Base-by-base conservation (phyloP, 2,113 vertebrate species). In the Psephotus haematonotus region DNA sequence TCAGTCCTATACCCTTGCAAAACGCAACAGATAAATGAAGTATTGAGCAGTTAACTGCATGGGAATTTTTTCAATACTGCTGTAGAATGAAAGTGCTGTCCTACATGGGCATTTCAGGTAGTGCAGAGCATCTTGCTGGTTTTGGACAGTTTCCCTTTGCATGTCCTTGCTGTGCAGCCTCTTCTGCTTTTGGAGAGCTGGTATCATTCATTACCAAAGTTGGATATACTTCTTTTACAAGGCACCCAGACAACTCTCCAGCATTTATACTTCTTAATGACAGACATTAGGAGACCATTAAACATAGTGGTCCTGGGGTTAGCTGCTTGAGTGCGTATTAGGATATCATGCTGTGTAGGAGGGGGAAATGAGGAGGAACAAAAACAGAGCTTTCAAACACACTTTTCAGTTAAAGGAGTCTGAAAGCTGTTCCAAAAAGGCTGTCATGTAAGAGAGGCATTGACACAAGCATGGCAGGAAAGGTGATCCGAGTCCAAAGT, bases 1-100 rank as follows among this genome's bases (percentile, higher is more conserved):
- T 96, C 84, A 88, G 81, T 88, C 75, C 90, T 88, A 60, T 70
- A 79, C 43, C 76, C 88, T 83, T 80, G 77, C 86, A 93, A 96
- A 82, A 53, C 1, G 24, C 70, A 39, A 81, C 29, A 85, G 90
- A 92, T 82, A 92, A 95, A 94, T 85, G 75, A 91, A 62, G 72
- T 92, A 89, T 75, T 82, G 75, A 93, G 79, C 41, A 72, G 81
- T 47, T 96, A 83, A 76, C 80, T 76, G 69, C 78, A 91, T 46
- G 78, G 86, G 91, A 93, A 74, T 83, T 19, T 63, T 95, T 92
- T 89, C 91, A 79, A 10, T 43, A 55, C 69, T 41, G 44, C 17
- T 71, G 27, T 50, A 79, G 74, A 76, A 87, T 43, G 79, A 84
- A 90, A 69, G 53, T 9, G 0, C 37, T 74, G 49, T 69, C 76